Evolutionary conservation across 2,888 invertebrate species (phyloP).

Genomic region (Odontomyia ornata): DNA sequence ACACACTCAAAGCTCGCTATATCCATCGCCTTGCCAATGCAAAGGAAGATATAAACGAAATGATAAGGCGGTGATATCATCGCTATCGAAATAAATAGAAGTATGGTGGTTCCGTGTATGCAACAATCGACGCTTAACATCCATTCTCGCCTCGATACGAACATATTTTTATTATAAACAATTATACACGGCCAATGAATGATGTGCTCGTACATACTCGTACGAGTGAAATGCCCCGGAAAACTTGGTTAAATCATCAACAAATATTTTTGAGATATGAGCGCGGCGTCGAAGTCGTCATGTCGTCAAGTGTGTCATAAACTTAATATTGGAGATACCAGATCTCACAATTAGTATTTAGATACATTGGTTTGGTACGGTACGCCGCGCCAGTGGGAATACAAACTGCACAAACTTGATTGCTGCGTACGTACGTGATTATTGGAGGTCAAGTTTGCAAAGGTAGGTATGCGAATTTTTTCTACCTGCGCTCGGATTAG

Average conservation of each 20-base stretch:
- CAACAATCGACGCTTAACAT: slow-evolving; percentile 16
- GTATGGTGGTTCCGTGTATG: background rate
- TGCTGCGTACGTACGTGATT: background rate
- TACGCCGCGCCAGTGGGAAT: too few species aligned
- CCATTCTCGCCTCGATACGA: background rate
- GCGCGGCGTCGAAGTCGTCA: background rate
- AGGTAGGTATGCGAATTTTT: too few species aligned
- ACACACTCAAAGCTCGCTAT: too few species aligned
- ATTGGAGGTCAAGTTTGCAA: background rate
- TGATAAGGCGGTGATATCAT: slow-evolving; percentile 39
- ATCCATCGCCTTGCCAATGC: too few species aligned
- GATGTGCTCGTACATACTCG: background rate
- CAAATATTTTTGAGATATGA: slow-evolving; percentile 34
- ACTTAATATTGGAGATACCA: too few species aligned
- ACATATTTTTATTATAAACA: slow-evolving; percentile 5
- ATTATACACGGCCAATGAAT: background rate
- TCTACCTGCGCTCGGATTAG: too few species aligned
- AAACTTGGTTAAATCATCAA: slow-evolving; percentile 29
- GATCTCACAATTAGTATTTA: too few species aligned
- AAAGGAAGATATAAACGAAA: slow-evolving; percentile 45
- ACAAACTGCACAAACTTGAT: background rate
- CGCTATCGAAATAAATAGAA: slow-evolving; percentile 29
- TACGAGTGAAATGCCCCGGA: slow-evolving; percentile 23
- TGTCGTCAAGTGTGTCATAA: too few species aligned
- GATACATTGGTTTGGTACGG: too few species aligned